phyloP scores from a whole-genome alignment of 2,113 vertebrate species.

The Rhadina sibilatrix region DNA sequence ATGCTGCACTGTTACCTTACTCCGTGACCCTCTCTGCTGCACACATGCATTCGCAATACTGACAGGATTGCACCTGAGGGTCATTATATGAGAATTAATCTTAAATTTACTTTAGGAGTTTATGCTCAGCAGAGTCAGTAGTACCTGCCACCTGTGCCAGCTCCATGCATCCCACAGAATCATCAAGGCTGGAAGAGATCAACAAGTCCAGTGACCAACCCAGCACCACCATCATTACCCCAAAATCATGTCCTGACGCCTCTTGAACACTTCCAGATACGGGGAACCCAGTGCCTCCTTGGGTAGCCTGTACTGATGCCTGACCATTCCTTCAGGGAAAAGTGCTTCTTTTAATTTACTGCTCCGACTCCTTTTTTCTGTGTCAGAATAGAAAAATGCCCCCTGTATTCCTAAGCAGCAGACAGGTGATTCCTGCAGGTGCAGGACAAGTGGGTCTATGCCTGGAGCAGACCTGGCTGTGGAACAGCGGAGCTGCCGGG shows the following conservation, averaged over 20 bases:
- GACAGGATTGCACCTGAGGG: neutral
- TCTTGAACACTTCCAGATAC: neutral
- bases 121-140: neutral
- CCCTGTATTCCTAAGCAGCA: neutral
- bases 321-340: neutral
- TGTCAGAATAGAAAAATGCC: neutral
- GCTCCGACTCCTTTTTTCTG: neutral
- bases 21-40: neutral
- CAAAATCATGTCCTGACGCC: rapidly evolving
- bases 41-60: neutral
- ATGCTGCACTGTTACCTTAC: neutral
- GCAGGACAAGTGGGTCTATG: neutral
- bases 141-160: neutral
- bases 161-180: neutral
- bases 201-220: neutral
- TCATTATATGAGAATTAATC: neutral
- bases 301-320: neutral
- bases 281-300: neutral
- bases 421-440: neutral
- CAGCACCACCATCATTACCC: neutral
- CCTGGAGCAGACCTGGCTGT: neutral
- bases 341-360: neutral
- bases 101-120: neutral
- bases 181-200: neutral
- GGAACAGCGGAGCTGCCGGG: rapidly evolving